phyloP scores from a whole-genome alignment of 1,140 invertebrate species.

The Anastrepha ludens region DNA sequence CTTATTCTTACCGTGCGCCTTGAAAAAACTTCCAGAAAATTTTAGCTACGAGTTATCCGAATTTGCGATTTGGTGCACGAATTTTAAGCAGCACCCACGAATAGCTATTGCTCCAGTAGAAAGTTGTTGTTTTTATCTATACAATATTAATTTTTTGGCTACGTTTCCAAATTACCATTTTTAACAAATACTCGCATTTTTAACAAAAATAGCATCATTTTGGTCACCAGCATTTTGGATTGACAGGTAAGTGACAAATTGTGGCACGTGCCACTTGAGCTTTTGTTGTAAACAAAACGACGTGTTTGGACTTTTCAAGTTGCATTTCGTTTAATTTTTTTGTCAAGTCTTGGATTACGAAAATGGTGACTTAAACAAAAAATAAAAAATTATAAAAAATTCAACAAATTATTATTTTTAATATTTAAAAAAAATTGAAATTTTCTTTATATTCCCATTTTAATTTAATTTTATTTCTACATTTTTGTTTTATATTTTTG shows the following conservation, averaged over 20 bases:
- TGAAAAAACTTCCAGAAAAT: neutral
- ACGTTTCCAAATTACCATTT: conserved; percentile 5
- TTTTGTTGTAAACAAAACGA: neutral
- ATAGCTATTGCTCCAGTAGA: neutral
- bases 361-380: no score
- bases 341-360: no score
- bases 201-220: conserved; percentile 13
- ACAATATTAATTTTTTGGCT: neutral
- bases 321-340: no score
- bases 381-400: no score
- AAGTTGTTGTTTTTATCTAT: neutral
- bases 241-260: conserved; percentile 19
- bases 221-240: neutral
- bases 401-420: no score
- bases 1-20: neutral
- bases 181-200: neutral
- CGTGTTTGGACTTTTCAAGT: neutral
- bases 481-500: no score
- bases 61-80: neutral
- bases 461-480: no score
- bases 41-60: no score
- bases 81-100: neutral
- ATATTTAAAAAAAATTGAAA: no score
- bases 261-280: conserved; percentile 3
- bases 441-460: no score